Base-by-base conservation (phyloP, 2,797 vertebrate species). In the Neopelma chrysocephalum region DNA sequence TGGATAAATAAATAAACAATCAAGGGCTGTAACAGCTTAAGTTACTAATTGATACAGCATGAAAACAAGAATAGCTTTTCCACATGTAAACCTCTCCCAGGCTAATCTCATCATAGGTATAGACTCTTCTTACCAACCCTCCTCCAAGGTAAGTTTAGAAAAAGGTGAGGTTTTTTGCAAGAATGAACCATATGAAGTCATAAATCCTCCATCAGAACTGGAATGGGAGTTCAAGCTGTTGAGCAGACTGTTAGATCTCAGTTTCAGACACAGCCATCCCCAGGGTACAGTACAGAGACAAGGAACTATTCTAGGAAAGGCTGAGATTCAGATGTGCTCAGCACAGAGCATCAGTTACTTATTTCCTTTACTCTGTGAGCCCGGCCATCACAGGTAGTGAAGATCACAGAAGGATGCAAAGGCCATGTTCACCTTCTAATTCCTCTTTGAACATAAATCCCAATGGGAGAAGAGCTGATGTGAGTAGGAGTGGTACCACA, bases 381-480 rank as follows among this genome's bases (percentile, higher is more conserved):
- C 42, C 1, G 0, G 34, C 34, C 70, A 68, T 40, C 32, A n/a
- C 7, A 6, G 32, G 11, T 1, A 2, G 26, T 4, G 60, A 36
- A 36, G 18, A 68, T 4, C 36, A 69, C 45, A 38, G 19, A 26
- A 31, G 16, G 16, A 17, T 17, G 12, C 34, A 65, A 79, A 40
- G 26, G 19, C 15, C 31, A 56, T 11, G 0, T 10, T 32, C 42
- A 48, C 32, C 48, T 68, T 36, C 47, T 60, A 45, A 54, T 31
- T 76, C 3, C 27, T 47, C 54, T 25, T 38, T 58, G 43, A 64
- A 48, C 27, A 27, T 2, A 48, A 79, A 48, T n/a, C 38, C 15
- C 31, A 40, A 3, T 9, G n/a, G 68, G 5, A 53, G 14, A 68
- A 64, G 14, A 82, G 65, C 19, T 42, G 29, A 17, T 14, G 11